Evolutionary conservation across 2,113 vertebrate genomes (phyloP).

Genomic region (Oceanodroma tethys): DNA sequence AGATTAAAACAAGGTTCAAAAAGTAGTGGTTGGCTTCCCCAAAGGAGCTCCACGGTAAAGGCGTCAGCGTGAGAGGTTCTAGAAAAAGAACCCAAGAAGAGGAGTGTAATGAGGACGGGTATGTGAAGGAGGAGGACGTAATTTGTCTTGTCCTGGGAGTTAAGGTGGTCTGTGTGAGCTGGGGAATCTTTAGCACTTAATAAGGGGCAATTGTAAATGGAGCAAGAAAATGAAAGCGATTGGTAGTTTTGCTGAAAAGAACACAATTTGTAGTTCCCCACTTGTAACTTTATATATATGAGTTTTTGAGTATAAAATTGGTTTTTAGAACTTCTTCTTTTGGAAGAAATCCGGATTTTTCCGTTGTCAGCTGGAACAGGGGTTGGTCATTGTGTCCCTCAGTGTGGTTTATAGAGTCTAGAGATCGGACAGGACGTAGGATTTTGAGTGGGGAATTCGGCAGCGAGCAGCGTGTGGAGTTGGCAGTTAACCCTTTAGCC

Average conservation of each 20-base stretch:
- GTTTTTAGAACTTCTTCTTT: background rate
- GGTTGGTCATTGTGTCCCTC: accelerated
- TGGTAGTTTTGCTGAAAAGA: background rate
- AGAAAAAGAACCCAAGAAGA: background rate
- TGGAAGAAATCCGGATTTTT: background rate
- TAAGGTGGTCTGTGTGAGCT: too few relatives aligned
- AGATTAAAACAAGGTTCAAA: background rate
- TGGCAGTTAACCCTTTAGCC: background rate
- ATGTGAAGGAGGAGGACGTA: too few relatives aligned
- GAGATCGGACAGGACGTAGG: accelerated
- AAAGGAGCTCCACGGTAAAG: background rate
- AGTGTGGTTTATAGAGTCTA: background rate
- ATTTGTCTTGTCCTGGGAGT: background rate
- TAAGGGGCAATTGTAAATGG: background rate
- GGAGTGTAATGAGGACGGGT: background rate
- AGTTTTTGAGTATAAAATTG: background rate
- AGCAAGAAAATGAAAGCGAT: background rate
- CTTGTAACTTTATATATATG: background rate
- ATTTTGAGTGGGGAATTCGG: background rate
- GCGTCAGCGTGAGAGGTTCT: background rate
- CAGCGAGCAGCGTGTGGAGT: accelerated
- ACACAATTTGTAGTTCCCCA: background rate
- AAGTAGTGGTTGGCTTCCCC: background rate
- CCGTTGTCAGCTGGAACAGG: background rate
- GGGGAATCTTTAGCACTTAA: too few relatives aligned